Conservation (phyloP, 2,113 vertebrate species). For the Cygnus buccinator region DNA sequence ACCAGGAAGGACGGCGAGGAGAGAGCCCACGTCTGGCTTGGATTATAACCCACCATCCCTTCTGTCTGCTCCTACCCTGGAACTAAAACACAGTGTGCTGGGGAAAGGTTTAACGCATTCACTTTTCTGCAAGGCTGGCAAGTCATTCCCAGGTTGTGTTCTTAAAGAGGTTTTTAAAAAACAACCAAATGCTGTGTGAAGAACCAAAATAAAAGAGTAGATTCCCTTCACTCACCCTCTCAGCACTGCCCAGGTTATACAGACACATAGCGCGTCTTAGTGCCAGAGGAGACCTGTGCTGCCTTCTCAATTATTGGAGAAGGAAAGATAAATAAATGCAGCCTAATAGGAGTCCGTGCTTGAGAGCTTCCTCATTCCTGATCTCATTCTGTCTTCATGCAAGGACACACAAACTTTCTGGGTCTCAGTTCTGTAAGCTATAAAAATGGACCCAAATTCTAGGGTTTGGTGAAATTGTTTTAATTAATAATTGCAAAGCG, state of each 20-base stretch:
- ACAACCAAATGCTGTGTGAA: background rate
- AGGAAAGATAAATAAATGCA: background rate
- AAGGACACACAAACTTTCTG: background rate
- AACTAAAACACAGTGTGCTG: background rate
- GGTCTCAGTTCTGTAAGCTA: background rate
- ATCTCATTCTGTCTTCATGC: background rate
- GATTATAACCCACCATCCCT: background rate
- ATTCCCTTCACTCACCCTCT: background rate
- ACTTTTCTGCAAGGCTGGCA: background rate
- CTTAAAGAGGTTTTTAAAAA: background rate
- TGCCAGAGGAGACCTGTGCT: background rate
- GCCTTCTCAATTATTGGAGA: background rate
- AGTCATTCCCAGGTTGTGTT: background rate
- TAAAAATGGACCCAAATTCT: conserved; percentile 30
- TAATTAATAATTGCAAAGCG: conserved; percentile 54
- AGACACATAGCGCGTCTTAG: background rate
- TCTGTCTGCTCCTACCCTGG: background rate
- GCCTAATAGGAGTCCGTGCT: background rate
- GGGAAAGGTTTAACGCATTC: background rate
- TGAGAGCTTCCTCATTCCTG: background rate
- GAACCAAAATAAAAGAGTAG: background rate
- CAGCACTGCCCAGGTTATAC: background rate
- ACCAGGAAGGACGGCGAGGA: background rate
- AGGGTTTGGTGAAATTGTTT: conserved; percentile 4
- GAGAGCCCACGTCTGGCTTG: background rate